phyloP scores from a whole-genome alignment of 2,797 vertebrate genomes.

The Scomberomorus guttatus region DNA sequence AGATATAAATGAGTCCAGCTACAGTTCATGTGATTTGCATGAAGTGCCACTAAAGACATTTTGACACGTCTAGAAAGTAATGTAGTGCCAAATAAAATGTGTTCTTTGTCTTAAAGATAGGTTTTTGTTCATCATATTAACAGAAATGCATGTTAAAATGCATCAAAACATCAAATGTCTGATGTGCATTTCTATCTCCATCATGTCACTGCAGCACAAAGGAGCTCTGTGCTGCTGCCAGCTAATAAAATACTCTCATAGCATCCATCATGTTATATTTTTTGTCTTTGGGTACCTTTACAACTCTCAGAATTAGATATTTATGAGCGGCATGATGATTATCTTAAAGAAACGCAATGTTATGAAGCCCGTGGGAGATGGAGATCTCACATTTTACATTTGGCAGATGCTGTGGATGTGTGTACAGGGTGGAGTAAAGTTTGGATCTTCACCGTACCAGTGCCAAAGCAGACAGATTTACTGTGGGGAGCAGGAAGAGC shows the following conservation, averaged over 20 bases:
- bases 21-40: no score
- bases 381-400: conserved; percentile 20
- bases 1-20: no score
- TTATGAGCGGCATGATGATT: neutral
- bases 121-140: no score
- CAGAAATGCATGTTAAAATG: no score
- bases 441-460: neutral
- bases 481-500: neutral
- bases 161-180: no score
- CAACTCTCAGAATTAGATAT: neutral
- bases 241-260: neutral
- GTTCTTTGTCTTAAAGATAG: no score
- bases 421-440: conserved; percentile 1
- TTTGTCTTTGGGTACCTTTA: conserved; percentile 2
- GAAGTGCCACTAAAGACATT: neutral
- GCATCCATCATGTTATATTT: neutral
- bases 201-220: no score
- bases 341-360: conserved; percentile 4
- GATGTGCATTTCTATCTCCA: no score
- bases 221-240: no score
- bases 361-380: conserved; percentile 6
- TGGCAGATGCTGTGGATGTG: conserved; percentile 10
- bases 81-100: neutral
- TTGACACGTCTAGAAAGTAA: neutral
- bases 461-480: conserved; percentile 42